Evolutionary conservation across 2,797 vertebrate species (phyloP).

Genomic region (Sorex maritimensis): DNA sequence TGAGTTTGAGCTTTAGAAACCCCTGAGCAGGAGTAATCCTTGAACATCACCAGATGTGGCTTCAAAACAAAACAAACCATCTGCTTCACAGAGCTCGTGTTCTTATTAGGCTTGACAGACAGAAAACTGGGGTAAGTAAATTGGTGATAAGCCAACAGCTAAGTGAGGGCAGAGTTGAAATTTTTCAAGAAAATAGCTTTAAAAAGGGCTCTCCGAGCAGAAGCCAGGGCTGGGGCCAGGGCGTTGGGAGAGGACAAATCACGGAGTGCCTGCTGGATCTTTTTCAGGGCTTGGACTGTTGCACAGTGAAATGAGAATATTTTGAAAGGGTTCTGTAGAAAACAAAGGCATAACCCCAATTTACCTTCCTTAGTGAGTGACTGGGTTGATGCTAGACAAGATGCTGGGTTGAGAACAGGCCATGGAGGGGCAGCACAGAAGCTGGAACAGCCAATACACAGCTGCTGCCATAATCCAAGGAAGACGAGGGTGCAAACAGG

Average conservation of each 20-base stretch:
- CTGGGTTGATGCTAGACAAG: no score
- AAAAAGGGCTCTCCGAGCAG: not conserved
- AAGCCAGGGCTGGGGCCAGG: not conserved
- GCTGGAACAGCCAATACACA: not conserved
- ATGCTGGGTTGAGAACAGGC: not conserved
- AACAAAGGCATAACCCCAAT: not conserved
- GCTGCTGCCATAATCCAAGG: not conserved
- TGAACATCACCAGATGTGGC: no score
- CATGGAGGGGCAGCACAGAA: not conserved
- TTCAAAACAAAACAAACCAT: no score
- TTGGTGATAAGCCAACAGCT: not conserved
- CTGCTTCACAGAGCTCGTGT: not conserved
- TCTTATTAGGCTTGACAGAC: not conserved
- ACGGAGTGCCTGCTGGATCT: not conserved
- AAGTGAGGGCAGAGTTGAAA: slow-evolving; percentile 10
- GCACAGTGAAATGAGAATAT: not conserved
- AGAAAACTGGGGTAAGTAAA: not conserved
- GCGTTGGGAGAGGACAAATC: not conserved
- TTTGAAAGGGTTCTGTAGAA: not conserved
- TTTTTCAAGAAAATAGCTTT: not conserved
- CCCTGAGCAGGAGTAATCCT: no score
- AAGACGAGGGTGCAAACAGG: not conserved
- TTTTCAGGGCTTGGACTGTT: slow-evolving; percentile 9
- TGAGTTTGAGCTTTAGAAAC: not conserved
- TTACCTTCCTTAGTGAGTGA: not conserved